Evolutionary conservation across 2,113 vertebrate genomes (phyloP).

Genomic region (Cynopterus brachyotis): DNA sequence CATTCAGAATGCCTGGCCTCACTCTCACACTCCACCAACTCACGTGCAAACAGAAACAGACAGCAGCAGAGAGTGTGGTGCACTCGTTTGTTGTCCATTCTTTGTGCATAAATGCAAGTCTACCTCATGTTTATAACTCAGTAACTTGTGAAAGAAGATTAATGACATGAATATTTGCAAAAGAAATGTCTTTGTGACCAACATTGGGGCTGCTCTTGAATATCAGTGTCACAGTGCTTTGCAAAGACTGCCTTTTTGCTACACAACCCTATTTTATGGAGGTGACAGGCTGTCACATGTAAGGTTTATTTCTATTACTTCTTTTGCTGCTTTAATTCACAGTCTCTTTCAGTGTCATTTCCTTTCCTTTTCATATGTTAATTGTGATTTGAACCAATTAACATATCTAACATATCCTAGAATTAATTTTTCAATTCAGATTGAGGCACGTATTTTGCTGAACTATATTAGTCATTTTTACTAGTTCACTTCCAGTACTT

Average conservation of each 20-base stretch:
- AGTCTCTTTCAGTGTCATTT: conserved; percentile 56
- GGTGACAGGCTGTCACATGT: conserved; percentile 61
- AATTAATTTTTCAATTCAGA: conserved; percentile 60
- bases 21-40: background rate
- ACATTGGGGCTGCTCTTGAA: background rate
- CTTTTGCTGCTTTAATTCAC: conserved; percentile 60
- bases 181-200: conserved; percentile 49
- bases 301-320: conserved; percentile 66
- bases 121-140: conserved; percentile 8
- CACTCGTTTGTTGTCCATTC: background rate
- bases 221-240: conserved; percentile 39
- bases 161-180: conserved; percentile 54
- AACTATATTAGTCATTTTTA: background rate
- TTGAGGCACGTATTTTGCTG: background rate
- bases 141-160: conserved; percentile 56
- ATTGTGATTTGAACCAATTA: conserved; percentile 61
- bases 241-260: background rate
- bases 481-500: background rate
- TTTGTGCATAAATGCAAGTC: background rate
- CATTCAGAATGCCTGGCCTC: background rate
- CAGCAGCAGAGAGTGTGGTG: background rate
- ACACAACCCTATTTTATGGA: background rate
- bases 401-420: conserved; percentile 65
- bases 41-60: background rate
- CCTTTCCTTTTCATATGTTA: conserved; percentile 71